Conservation (phyloP, 1,140 invertebrate species). For the Scaptodrosophila lebanonensis region DNA sequence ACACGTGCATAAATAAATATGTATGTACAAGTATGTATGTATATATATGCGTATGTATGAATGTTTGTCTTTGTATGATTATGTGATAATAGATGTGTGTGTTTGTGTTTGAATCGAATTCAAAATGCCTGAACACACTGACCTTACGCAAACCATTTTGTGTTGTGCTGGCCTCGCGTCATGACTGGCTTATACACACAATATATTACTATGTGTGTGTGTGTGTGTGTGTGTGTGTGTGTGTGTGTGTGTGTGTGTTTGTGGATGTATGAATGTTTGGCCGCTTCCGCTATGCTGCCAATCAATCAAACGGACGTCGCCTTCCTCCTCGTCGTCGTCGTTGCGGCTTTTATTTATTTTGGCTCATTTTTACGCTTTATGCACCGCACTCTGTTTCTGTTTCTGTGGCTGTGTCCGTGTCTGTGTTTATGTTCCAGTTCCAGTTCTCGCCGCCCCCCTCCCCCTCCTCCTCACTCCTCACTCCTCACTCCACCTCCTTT, state of each 20-base stretch:
- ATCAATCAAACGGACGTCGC: conserved; percentile 59
- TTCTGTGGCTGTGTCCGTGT: conserved; percentile 1
- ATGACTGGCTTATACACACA: background rate
- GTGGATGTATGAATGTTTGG: background rate
- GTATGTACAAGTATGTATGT: too few relatives aligned
- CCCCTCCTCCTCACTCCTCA: background rate
- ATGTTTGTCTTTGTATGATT: too few relatives aligned
- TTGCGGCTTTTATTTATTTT: conserved; percentile 66
- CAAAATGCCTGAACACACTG: conserved; percentile 21
- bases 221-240: conserved; percentile 4
- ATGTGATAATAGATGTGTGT: too few relatives aligned
- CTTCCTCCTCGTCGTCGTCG: conserved; percentile 8
- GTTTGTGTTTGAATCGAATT: background rate
- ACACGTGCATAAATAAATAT: too few relatives aligned
- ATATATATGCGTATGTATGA: too few relatives aligned
- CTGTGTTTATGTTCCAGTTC: background rate
- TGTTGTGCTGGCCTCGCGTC: conserved; percentile 4
- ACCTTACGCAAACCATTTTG: conserved; percentile 43
- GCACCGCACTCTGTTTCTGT: conserved; percentile 39
- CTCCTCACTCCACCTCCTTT: background rate
- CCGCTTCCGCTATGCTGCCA: conserved; percentile 53
- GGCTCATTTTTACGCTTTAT: conserved; percentile 68
- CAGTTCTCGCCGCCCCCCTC: background rate
- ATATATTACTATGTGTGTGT: conserved; percentile 1
- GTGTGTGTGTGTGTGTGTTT: too few relatives aligned